phyloP scores from a whole-genome alignment of 2,888 invertebrate genomes.

The Drosophila borborema region DNA sequence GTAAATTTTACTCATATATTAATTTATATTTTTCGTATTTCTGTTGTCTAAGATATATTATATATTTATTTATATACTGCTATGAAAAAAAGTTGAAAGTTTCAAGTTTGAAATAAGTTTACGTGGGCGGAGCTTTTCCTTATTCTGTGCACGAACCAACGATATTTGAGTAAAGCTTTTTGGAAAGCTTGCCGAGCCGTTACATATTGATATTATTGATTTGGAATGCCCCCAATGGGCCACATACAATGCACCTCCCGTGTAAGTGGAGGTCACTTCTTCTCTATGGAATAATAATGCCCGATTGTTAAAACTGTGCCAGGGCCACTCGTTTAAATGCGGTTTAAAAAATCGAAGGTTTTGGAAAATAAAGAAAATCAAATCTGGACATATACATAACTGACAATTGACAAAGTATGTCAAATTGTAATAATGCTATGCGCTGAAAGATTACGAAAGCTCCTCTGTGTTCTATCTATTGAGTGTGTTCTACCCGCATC shows the following conservation, averaged over 20 bases:
- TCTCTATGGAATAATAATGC: conserved; percentile 18
- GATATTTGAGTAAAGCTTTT: conserved; percentile 38
- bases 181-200: conserved; percentile 3
- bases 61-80: neutral
- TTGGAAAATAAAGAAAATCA: neutral
- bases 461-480: conserved; percentile 4
- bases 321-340: conserved; percentile 20
- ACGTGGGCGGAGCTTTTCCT: conserved; percentile 8
- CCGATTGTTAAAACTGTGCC: conserved; percentile 30
- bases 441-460: conserved; percentile 19
- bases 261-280: conserved; percentile 11
- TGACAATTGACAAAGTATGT: conserved; percentile 13
- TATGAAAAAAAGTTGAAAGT: neutral
- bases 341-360: conserved; percentile 6
- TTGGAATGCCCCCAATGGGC: conserved; percentile 16
- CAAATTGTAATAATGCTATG: conserved; percentile 16
- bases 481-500: conserved; percentile 4
- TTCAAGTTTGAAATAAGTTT: neutral
- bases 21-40: neutral
- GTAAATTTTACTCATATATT: neutral
- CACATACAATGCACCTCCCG: neutral
- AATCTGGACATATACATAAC: neutral
- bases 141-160: conserved; percentile 26
- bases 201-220: conserved; percentile 42
- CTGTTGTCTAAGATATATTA: no score